Evolutionary conservation across 1,140 invertebrate species (phyloP).

Genomic region (Sitodiplosis mosellana): DNA sequence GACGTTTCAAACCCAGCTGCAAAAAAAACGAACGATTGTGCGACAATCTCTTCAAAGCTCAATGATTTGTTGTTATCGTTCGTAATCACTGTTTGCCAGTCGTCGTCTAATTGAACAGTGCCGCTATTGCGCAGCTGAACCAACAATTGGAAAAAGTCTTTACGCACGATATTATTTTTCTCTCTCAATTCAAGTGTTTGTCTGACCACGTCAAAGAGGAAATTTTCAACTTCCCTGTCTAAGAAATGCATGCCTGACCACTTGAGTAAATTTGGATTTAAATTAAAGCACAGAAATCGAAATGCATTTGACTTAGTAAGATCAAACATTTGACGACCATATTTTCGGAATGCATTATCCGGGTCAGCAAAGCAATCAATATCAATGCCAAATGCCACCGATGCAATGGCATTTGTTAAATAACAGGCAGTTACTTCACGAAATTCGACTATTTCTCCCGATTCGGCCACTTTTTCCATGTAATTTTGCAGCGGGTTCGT

Average conservation of each 20-base stretch:
- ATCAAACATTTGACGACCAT: conserved; percentile 8
- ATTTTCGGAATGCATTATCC: conserved; percentile 13
- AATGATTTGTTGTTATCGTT: conserved; percentile 2
- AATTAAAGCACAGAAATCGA: conserved; percentile 24
- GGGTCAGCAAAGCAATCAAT: conserved; percentile 14
- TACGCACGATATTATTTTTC: conserved; percentile 1
- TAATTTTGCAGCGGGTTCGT: conserved; percentile 7
- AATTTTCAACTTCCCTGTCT: conserved; percentile 18
- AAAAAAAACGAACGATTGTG: conserved; percentile 50
- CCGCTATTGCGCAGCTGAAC: conserved; percentile 5
- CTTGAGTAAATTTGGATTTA: conserved; percentile 16
- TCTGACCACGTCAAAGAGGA: conserved; percentile 14
- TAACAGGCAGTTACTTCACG: conserved; percentile 28
- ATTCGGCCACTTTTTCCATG: background rate
- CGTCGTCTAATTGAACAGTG: background rate
- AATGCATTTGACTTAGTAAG: background rate
- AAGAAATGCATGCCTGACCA: conserved; percentile 19
- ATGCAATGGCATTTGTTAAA: conserved; percentile 33
- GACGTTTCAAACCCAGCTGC: conserved; percentile 62
- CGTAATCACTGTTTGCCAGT: conserved; percentile 10
- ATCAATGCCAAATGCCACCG: conserved; percentile 22
- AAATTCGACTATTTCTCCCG: conserved; percentile 26
- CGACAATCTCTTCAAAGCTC: conserved; percentile 19
- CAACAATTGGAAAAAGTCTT: too few species aligned
- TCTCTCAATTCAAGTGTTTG: background rate